Evolutionary conservation across 2,113 vertebrate genomes (phyloP).

Genomic region (Chaenogobius annularis): DNA sequence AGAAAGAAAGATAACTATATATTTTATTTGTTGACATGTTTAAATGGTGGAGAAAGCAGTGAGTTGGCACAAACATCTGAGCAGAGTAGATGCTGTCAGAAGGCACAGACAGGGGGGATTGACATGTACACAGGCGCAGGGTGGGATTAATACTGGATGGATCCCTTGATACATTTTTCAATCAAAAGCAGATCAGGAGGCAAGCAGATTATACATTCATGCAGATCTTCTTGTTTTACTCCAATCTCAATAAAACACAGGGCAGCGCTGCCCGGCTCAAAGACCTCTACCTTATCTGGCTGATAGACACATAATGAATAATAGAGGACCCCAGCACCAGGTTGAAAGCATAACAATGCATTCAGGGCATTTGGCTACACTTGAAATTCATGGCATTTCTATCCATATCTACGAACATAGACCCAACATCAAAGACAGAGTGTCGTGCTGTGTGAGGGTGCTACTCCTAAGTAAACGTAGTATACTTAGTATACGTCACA

Average conservation of each 20-base stretch:
- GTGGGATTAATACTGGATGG: conserved; percentile 53
- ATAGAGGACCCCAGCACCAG: conserved; percentile 47
- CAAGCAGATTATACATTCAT: conserved; percentile 39
- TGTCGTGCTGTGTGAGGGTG: conserved; percentile 11
- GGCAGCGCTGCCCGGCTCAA: conserved; percentile 19
- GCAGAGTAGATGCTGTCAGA: conserved; percentile 20
- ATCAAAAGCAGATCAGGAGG: conserved; percentile 20
- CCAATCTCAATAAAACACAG: conserved; percentile 10
- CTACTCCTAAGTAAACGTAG: conserved; percentile 79
- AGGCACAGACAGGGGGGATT: conserved; percentile 18
- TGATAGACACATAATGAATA: conserved; percentile 63
- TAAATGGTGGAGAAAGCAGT: not conserved
- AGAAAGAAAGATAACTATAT: conserved; percentile 14
- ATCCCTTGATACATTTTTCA: conserved; percentile 25
- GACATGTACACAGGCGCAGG: conserved; percentile 25
- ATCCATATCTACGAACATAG: conserved; percentile 1
- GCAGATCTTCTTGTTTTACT: conserved; percentile 40
- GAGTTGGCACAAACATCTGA: not conserved
- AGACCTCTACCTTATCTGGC: conserved; percentile 26
- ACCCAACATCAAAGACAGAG: conserved; percentile 14
- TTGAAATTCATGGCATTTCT: conserved; percentile 46
- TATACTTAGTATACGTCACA: conserved; percentile 81
- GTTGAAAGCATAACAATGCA: conserved; percentile 56
- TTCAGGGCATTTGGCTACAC: conserved; percentile 33
- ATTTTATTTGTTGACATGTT: conserved; percentile 1